A percentile compares a stretch with the other conserved stretches of the same genome.
Conservation (phyloP, 2,113 vertebrate species). For the Uropsilus gracilis region DNA sequence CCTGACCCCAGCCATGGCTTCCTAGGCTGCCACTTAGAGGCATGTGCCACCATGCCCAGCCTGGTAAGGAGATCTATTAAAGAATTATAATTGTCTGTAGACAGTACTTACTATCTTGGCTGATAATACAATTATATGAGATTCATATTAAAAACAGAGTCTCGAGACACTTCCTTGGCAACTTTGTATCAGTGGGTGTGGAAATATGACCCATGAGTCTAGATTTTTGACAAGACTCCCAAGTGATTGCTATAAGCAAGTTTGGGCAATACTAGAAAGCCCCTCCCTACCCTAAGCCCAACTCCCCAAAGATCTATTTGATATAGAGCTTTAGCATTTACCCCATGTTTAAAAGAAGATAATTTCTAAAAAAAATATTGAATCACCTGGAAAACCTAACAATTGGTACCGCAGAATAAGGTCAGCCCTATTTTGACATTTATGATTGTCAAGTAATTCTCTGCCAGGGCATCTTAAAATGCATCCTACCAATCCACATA, state of each 20-base stretch:
- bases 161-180: background rate
- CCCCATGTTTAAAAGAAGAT: background rate
- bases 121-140: background rate
- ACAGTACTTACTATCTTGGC: background rate
- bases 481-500: background rate
- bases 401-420: background rate
- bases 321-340: background rate
- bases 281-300: background rate
- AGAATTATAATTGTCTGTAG: background rate
- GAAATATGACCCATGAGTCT: background rate
- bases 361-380: background rate
- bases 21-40: no score
- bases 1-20: no score
- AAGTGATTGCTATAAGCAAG: background rate
- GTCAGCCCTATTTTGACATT: background rate
- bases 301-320: background rate
- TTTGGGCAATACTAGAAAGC: background rate
- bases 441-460: background rate
- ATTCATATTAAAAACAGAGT: background rate
- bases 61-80: background rate
- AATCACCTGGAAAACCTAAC: background rate
- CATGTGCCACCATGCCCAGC: no score
- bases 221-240: background rate
- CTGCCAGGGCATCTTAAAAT: background rate
- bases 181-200: background rate